Evolutionary conservation across 1,140 invertebrate genomes (phyloP).

Genomic region (Thalassaphorura encarpata): DNA sequence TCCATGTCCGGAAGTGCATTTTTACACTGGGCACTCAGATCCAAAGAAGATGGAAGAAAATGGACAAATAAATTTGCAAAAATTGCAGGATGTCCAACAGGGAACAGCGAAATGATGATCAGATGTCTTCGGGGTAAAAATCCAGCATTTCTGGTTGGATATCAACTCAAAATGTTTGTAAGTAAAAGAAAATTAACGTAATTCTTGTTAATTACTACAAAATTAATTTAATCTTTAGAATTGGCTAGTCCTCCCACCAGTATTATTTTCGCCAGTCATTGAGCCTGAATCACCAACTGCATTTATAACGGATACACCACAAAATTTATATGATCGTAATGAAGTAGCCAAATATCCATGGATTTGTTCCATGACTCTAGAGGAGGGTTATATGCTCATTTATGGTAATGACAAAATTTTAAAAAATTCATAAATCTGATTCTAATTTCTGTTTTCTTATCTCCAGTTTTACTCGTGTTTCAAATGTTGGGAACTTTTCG

Average conservation of each 20-base stretch:
- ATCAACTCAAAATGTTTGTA: conserved; percentile 17
- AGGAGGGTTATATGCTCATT: conserved; percentile 10
- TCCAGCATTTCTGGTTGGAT: conserved; percentile 13
- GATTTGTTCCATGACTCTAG: background rate
- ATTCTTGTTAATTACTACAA: background rate
- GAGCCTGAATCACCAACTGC: conserved; percentile 15
- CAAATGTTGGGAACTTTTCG: background rate
- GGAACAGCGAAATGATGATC: background rate
- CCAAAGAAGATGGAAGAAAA: background rate
- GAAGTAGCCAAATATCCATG: conserved; percentile 5
- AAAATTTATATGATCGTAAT: background rate
- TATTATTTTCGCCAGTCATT: conserved; percentile 25
- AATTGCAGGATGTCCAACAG: conserved; percentile 4
- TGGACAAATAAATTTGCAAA: conserved; percentile 9
- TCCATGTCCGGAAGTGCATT: conserved; percentile 13
- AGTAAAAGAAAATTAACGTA: background rate
- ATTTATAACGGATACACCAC: conserved; percentile 14
- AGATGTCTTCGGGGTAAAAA: conserved; percentile 10
- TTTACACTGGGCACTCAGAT: conserved; percentile 15
- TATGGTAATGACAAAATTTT: conserved; percentile 1
- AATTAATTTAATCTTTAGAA: conserved; percentile 3
- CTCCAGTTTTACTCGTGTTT: background rate
- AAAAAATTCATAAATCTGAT: background rate
- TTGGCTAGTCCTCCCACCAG: conserved; percentile 14
- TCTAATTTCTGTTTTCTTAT: background rate